Evolutionary conservation across 1,140 invertebrate species (phyloP).

Genomic region (Pectinophora gossypiella): DNA sequence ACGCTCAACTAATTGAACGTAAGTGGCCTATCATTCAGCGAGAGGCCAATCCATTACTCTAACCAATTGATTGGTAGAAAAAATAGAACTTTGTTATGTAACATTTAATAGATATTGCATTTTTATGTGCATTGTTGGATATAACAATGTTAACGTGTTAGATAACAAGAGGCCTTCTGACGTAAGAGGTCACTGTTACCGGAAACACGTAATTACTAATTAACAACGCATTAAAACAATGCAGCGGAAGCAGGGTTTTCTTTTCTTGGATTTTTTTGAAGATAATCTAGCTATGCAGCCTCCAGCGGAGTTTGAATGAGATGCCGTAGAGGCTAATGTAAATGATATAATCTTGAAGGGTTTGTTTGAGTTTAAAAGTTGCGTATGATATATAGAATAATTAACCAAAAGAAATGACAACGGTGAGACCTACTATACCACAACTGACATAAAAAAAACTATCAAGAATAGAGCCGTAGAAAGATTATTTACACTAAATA

Average conservation of each 20-base stretch:
- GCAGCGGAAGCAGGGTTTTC: slow-evolving; percentile 13
- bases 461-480: too few relatives aligned
- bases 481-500: too few relatives aligned
- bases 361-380: too few relatives aligned
- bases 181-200: slow-evolving; percentile 13
- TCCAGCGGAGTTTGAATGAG: too few relatives aligned
- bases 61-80: slow-evolving; percentile 1
- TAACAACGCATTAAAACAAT: slow-evolving; percentile 14
- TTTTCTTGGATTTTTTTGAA: background rate
- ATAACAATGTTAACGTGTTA: background rate
- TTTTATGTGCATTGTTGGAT: background rate
- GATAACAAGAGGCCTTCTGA: slow-evolving; percentile 10
- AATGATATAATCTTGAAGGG: too few relatives aligned
- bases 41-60: background rate
- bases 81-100: background rate
- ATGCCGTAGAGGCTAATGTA: too few relatives aligned
- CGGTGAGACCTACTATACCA: too few relatives aligned
- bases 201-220: slow-evolving; percentile 17
- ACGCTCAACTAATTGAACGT: background rate
- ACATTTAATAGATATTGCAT: background rate
- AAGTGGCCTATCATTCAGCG: background rate
- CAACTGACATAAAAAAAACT: too few relatives aligned
- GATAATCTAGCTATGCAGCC: background rate
- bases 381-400: too few relatives aligned
- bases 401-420: too few relatives aligned